Conservation (phyloP, 2,113 vertebrate genomes). For the Micronycteris hirsuta region DNA sequence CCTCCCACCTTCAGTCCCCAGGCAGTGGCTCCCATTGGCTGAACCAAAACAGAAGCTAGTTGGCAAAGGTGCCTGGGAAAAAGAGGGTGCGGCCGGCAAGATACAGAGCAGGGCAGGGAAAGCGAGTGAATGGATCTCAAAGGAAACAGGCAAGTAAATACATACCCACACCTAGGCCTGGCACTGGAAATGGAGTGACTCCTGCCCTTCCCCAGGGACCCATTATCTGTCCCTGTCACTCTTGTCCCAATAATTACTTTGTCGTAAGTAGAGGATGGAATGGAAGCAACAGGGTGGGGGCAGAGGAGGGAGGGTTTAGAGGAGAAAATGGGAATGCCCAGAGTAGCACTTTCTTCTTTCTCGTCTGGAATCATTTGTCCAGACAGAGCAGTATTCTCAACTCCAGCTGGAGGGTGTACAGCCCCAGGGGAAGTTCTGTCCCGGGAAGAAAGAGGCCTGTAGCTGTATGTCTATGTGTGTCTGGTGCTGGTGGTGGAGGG, state of each 20-base stretch:
- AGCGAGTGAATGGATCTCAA: neutral
- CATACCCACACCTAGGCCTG: neutral
- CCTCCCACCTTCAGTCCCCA: neutral
- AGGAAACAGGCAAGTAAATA: neutral
- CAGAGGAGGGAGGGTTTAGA: neutral
- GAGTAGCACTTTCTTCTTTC: neutral
- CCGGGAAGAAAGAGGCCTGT: neutral
- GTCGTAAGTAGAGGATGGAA: neutral
- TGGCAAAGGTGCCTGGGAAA: neutral
- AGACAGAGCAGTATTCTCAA: neutral
- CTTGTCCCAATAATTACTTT: neutral
- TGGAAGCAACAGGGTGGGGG: neutral
- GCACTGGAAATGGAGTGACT: neutral
- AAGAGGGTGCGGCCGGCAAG: neutral
- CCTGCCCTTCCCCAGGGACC: neutral
- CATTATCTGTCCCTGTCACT: neutral
- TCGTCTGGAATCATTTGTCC: neutral
- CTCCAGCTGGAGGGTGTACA: neutral
- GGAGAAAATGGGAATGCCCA: neutral
- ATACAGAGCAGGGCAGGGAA: neutral
- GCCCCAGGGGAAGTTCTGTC: neutral
- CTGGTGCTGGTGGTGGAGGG: rapidly evolving
- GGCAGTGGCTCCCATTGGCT: neutral
- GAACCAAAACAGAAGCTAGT: neutral
- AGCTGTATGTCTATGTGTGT: neutral